A percentile compares a stretch with the other conserved stretches of the same genome.
Evolutionary conservation across 64 coral and sea anemone genomes (phyloP).

Genomic region (Pocillopora damicornis): DNA sequence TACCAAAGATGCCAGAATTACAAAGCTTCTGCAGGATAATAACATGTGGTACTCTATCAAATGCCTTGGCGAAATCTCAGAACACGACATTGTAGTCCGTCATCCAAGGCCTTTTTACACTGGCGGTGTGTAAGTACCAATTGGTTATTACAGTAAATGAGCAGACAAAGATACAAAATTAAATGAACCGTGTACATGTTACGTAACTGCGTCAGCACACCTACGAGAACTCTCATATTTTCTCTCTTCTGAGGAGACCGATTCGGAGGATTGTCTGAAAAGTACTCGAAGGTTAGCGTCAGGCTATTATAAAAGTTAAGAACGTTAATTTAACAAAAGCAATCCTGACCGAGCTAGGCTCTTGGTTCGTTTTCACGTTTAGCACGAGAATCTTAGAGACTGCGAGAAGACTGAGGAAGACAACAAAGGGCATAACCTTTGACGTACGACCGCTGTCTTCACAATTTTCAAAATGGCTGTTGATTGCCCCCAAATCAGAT

Average conservation of each 20-base stretch:
- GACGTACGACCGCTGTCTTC: background rate
- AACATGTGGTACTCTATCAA: background rate
- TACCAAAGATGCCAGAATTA: slow-evolving; percentile 29
- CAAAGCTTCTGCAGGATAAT: background rate
- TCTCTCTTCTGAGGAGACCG: background rate
- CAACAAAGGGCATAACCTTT: background rate
- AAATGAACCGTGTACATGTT: background rate
- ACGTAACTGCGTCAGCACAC: slow-evolving; percentile 17
- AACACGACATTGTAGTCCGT: background rate
- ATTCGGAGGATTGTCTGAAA: background rate
- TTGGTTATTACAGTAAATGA: no score
- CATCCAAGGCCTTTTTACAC: background rate
- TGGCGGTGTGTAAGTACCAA: no score
- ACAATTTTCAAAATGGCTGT: slow-evolving; percentile 37
- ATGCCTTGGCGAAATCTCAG: background rate
- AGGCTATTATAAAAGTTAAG: background rate
- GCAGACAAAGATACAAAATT: no score
- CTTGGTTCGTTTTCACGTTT: no score
- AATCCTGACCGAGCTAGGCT: no score
- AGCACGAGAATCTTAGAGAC: no score
- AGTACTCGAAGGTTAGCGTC: background rate
- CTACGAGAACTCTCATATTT: slow-evolving; percentile 51
- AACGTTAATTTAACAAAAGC: background rate
- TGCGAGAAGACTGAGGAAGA: background rate
- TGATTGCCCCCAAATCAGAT: background rate